Evolutionary conservation across 2,797 vertebrate species (phyloP).

Genomic region (Tragelaphus oryx): DNA sequence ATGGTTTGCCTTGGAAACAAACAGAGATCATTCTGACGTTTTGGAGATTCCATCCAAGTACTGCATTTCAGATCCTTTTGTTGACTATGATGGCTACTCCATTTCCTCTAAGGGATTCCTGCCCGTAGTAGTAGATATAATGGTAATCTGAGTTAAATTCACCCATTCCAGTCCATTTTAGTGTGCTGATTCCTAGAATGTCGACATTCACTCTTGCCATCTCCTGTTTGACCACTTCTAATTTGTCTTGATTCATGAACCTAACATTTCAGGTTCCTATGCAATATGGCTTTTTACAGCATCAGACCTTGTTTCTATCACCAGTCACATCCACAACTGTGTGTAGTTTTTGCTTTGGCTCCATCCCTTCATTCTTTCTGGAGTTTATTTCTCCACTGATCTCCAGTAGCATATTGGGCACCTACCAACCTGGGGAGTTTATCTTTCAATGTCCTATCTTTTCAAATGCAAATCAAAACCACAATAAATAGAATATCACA

Average conservation of each 20-base stretch:
- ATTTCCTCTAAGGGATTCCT: background rate
- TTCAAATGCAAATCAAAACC: slow-evolving; percentile 24
- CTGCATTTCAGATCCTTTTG: background rate
- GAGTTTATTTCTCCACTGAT: no score
- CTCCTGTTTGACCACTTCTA: background rate
- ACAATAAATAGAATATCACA: background rate
- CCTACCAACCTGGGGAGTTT: no score
- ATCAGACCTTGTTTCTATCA: background rate
- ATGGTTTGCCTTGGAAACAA: background rate
- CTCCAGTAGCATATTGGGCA: no score
- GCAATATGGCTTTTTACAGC: background rate
- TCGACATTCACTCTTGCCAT: background rate
- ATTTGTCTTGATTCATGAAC: background rate
- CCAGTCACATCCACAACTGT: no score
- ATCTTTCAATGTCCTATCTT: no score
- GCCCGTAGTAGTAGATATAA: background rate
- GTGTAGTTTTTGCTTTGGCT: no score
- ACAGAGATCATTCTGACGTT: background rate
- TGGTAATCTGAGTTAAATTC: background rate
- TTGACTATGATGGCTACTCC: background rate
- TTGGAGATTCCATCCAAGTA: background rate
- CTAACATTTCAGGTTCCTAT: background rate
- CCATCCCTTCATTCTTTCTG: no score
- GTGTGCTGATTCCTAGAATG: background rate
- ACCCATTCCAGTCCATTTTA: background rate